These are phyloP conservation scores for Arrhopalites spinosus DNA, from an alignment of 2,888 invertebrate genomes.

Conservation along the genomic window DNA sequence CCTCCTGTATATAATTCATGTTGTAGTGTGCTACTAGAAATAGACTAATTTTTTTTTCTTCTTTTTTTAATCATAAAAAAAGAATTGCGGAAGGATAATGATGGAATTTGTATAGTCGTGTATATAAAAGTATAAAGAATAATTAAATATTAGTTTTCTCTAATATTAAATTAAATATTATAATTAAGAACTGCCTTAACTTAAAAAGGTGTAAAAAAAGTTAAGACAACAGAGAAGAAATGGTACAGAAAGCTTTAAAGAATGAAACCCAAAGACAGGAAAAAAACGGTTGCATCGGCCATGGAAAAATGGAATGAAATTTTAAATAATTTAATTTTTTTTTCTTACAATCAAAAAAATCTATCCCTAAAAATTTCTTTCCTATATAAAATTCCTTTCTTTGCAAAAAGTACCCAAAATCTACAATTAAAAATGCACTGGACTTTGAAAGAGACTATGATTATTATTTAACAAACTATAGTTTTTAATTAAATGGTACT, in stretches of 20 bases:
- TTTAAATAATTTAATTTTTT: no score
- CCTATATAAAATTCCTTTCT: no score
- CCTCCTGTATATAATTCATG: no score
- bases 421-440: no score
- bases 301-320: constrained; percentile 23
- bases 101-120: constrained; percentile 26
- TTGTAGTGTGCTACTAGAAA: no score
- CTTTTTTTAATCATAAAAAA: not conserved
- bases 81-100: constrained; percentile 36
- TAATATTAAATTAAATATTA: not conserved
- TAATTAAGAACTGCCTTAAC: not conserved
- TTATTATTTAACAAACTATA: no score
- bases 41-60: no score
- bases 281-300: not conserved
- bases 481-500: no score
- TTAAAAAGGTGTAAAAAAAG: not conserved
- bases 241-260: constrained; percentile 48
- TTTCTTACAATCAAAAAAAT: no score
- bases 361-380: no score
- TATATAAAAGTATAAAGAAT: constrained; percentile 6
- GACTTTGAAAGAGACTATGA: no score
- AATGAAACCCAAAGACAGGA: constrained; percentile 18
- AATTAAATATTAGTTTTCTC: not conserved
- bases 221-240: constrained; percentile 38
- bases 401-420: no score